Percentiles rank a stretch among this genome's conserved stretches.
These are phyloP conservation scores for human (Homo sapiens) DNA, from an alignment of 2,113 vertebrate genomes.

Conservation along the genomic window GRCh38 chr12:132364001-132364500, in stretches of 20 bases:
- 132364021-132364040: no score
- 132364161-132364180: no score
- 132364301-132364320: rapidly evolving
- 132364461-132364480: neutral
- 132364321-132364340: rapidly evolving
- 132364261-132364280: neutral
- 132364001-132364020: no score
- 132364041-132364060: neutral
- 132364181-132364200: neutral
- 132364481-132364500: neutral
- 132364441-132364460: neutral
- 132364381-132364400: neutral
- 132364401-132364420: neutral
- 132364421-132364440: neutral
- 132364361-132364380: neutral
- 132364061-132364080: neutral
- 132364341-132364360: neutral
- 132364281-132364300: neutral
- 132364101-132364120: neutral
- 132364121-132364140: neutral
- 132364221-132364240: no score
- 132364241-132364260: no score
- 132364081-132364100: neutral
- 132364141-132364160: rapidly evolving
- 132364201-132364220: neutral